phyloP scores from a whole-genome alignment of 2,113 vertebrate species.

The Tragelaphus scriptus region DNA sequence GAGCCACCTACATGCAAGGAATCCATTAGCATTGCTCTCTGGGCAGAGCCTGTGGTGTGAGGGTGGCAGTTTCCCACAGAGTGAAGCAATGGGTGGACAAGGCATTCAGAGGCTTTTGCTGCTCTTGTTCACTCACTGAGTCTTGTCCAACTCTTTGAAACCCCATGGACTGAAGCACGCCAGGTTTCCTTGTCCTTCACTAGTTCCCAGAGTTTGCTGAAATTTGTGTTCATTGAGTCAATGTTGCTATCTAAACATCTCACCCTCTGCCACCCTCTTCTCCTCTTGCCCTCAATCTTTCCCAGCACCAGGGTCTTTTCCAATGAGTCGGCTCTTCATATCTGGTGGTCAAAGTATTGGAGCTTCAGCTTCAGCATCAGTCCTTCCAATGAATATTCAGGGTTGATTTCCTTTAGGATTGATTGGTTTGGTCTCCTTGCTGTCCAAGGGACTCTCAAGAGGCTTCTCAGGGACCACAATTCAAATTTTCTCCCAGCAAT shows the following conservation, averaged over 20 bases:
- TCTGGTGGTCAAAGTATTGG: neutral
- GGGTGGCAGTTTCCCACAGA: neutral
- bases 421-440: neutral
- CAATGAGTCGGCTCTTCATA: neutral
- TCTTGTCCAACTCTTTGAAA: neutral
- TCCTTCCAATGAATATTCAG: neutral
- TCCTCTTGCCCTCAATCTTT: neutral
- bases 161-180: neutral
- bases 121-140: neutral
- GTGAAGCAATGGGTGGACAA: neutral
- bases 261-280: neutral
- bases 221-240: neutral
- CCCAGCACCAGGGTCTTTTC: neutral
- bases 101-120: neutral
- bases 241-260: neutral
- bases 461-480: neutral
- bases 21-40: accelerated
- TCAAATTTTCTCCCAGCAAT: neutral
- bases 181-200: neutral
- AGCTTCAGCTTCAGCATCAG: neutral
- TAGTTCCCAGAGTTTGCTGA: neutral
- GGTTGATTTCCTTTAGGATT: neutral
- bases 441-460: neutral
- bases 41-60: neutral
- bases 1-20: neutral